A percentile compares a stretch with the other conserved stretches of the same genome.
Conservation (phyloP, 2,113 vertebrate genomes). For the Sisor rabdophorus region DNA sequence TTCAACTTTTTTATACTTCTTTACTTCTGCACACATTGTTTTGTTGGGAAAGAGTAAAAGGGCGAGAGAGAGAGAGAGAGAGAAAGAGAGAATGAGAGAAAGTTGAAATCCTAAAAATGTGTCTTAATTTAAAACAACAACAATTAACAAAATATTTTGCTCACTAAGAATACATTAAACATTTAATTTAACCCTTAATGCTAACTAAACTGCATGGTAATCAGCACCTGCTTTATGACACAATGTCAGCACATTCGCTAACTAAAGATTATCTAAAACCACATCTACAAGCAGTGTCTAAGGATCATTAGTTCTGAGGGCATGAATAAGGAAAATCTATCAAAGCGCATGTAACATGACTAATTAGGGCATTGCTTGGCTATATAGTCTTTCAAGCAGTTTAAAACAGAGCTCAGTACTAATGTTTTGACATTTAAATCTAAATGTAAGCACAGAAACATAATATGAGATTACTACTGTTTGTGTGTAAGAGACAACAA, state of each 20-base stretch:
- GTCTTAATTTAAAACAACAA: too few species aligned
- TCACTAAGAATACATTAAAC: slow-evolving; percentile 18
- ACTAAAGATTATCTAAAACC: neutral
- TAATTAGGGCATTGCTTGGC: neutral
- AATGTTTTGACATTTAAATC: neutral
- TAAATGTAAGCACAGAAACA: neutral
- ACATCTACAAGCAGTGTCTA: neutral
- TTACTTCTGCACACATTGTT: neutral
- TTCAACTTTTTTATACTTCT: neutral
- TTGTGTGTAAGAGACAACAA: too few species aligned
- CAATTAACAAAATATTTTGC: neutral
- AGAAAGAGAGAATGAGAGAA: too few species aligned
- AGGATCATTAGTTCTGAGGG: neutral
- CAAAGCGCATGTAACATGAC: neutral
- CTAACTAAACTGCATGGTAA: slow-evolving; percentile 13
- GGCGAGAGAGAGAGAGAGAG: neutral
- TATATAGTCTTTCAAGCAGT: neutral
- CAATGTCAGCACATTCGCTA: neutral
- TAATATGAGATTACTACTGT: neutral
- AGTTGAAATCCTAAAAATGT: too few species aligned
- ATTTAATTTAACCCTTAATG: slow-evolving; percentile 18
- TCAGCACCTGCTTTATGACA: neutral
- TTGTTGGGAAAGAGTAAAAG: neutral
- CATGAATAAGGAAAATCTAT: neutral
- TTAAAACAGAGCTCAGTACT: neutral